Evolutionary conservation across 1,140 invertebrate genomes (phyloP), one percentile per base, ranked within the genome.

Genomic region (Drosophila parabipectinata): DNA sequence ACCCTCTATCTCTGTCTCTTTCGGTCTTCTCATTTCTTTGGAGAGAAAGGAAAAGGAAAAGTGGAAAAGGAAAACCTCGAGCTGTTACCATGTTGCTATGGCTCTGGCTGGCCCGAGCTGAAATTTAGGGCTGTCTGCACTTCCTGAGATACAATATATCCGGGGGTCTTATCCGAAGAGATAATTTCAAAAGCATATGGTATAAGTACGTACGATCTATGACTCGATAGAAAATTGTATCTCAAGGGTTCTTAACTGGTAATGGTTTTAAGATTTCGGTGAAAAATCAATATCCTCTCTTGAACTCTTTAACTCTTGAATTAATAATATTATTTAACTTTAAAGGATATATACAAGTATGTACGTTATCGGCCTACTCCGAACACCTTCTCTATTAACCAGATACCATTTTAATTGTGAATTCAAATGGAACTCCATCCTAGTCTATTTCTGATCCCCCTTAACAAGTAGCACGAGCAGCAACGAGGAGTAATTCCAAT

Each of bases 401-500:
- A 34, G 41, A 55, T 48, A 41, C 32, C 9, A 55, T 69, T 57
- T 69, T 57, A 71, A 69, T 69, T 56, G 51, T 51, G 21, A 69
- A 57, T 48, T 39, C 32, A 32, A 56, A 39, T 10, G 54, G n/a
- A 30, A 26, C 39, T 28, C 26, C 54, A 30, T 51, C 61, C 5
- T 30, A 14, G 24, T 5, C 26, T 9, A 32, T 32, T 32, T 8
- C 15, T 10, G n/a, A 50, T 15, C 32, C 1, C 15, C 21, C 37
- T 32, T 10, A 9, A 18, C 47, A 12, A 45, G 15, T 41, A 45
- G 39, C 53, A 41, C 59, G 30, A 8, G 12, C n/a, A 57, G 8
- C 59, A 50, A 57, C 45, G 44, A 58, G 51, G 53, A 51, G 69
- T 73, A 79, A 83, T 83, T 89, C 72, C 83, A 89, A 88, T 89